Conservation (phyloP, 2,888 invertebrate genomes). For the Anodontia alba region DNA sequence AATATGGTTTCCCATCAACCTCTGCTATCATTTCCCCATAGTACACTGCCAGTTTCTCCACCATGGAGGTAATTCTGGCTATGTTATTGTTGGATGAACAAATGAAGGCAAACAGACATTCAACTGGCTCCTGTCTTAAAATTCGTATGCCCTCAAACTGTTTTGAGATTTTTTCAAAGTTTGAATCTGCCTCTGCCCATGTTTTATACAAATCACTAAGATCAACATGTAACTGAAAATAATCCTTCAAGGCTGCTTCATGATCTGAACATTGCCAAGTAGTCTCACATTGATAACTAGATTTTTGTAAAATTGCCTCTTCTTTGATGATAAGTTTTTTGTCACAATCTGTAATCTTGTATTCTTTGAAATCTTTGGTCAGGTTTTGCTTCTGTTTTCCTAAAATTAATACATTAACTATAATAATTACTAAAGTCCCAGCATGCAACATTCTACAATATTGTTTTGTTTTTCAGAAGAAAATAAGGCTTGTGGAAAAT, state of each 20-base stretch:
- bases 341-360: neutral
- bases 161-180: slow-evolving; percentile 90
- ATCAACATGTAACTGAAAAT: slow-evolving; percentile 92
- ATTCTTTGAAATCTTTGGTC: neutral
- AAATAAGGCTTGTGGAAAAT: too few species aligned
- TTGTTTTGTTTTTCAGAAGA: too few species aligned
- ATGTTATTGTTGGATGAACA: slow-evolving; percentile 99
- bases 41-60: slow-evolving; percentile 92
- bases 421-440: too few species aligned
- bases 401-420: too few species aligned
- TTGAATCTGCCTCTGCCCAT: slow-evolving; percentile 91
- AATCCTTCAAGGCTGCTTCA: slow-evolving; percentile 86
- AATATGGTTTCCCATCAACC: slow-evolving; percentile 88
- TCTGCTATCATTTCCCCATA: slow-evolving; percentile 92
- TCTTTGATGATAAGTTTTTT: neutral
- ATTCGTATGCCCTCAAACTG: slow-evolving; percentile 93
- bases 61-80: slow-evolving; percentile 94
- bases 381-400: neutral
- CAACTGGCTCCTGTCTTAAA: slow-evolving; percentile 94
- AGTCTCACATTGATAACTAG: neutral
- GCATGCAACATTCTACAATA: too few species aligned
- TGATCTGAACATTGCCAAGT: slow-evolving; percentile 9
- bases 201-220: slow-evolving; percentile 89
- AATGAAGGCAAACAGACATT: slow-evolving; percentile 97
- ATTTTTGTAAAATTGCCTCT: neutral